These are phyloP conservation scores for Cliona cf. orientalis DNA, from an alignment of 37 sponge, comb jelly and placozoan species.

Conservation along the genomic window DNA sequence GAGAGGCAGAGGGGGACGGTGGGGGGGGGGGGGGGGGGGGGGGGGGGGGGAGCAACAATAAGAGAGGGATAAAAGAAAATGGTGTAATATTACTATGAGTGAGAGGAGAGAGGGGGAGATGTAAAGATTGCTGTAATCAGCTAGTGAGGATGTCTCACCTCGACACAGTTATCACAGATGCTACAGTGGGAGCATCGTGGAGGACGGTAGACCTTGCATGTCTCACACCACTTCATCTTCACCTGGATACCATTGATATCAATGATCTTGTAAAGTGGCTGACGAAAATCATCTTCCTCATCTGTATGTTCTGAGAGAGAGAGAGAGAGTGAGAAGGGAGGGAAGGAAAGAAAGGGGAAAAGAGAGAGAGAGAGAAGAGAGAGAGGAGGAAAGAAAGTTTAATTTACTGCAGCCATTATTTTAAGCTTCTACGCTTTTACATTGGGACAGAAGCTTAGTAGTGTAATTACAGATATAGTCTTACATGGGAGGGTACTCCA, in stretches of 20 bases:
- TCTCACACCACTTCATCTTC: constrained; percentile 98
- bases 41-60: not conserved
- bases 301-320: constrained; percentile 49
- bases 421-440: too few species aligned
- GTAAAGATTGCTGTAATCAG: too few species aligned
- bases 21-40: constrained; percentile 27
- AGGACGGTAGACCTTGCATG: constrained; percentile 96
- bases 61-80: too few species aligned
- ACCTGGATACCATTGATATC: constrained; percentile 78
- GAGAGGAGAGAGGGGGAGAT: too few species aligned
- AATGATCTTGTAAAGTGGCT: constrained; percentile 68
- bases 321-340: not conserved
- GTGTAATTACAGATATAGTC: too few species aligned
- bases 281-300: constrained; percentile 82
- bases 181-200: constrained; percentile 97
- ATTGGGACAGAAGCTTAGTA: too few species aligned
- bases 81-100: too few species aligned
- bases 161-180: constrained; percentile 98
- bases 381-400: not conserved
- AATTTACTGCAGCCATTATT: too few species aligned
- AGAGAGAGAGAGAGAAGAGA: constrained; percentile 10
- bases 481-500: not conserved
- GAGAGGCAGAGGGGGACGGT: constrained; percentile 52
- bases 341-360: not conserved
- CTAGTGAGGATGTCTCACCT: constrained; percentile 75